phyloP scores from a whole-genome alignment of 2,797 vertebrate species.

The Leuciscus waleckii region DNA sequence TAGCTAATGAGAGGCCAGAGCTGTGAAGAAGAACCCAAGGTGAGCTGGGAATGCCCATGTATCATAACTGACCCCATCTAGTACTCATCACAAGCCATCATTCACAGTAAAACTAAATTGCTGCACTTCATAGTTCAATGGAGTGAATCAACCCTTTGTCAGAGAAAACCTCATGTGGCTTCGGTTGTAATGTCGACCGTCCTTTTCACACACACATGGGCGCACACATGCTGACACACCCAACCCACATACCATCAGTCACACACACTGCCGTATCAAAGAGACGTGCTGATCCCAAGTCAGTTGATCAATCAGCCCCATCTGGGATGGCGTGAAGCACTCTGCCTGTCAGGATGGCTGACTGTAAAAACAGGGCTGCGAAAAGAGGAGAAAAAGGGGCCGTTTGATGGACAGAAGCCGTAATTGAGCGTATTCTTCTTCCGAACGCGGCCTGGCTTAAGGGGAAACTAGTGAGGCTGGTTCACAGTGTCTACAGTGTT shows the following conservation, averaged over 20 bases:
- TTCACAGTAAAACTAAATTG: conserved; percentile 68
- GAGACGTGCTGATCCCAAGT: conserved; percentile 36
- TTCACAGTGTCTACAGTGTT: background rate
- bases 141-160: conserved; percentile 66
- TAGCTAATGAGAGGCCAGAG: conserved; percentile 59
- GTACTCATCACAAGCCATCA: conserved; percentile 64
- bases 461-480: conserved; percentile 15
- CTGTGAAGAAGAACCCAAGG: conserved; percentile 68
- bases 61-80: conserved; percentile 66
- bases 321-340: conserved; percentile 29
- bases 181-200: conserved; percentile 45
- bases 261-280: conserved; percentile 26
- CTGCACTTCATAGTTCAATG: conserved; percentile 74
- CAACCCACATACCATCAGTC: conserved; percentile 24
- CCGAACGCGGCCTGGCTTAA: background rate
- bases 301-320: conserved; percentile 50
- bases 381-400: conserved; percentile 11
- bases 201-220: conserved; percentile 1
- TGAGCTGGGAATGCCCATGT: conserved; percentile 66
- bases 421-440: conserved; percentile 50
- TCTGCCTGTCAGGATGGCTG: conserved; percentile 45
- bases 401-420: conserved; percentile 32
- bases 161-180: conserved; percentile 53
- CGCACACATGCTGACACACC: conserved; percentile 20
- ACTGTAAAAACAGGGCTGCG: conserved; percentile 38